A percentile compares a stretch with the other conserved stretches of the same genome.
Conservation (phyloP, 2,888 invertebrate species). For the Drosophila borealis region DNA sequence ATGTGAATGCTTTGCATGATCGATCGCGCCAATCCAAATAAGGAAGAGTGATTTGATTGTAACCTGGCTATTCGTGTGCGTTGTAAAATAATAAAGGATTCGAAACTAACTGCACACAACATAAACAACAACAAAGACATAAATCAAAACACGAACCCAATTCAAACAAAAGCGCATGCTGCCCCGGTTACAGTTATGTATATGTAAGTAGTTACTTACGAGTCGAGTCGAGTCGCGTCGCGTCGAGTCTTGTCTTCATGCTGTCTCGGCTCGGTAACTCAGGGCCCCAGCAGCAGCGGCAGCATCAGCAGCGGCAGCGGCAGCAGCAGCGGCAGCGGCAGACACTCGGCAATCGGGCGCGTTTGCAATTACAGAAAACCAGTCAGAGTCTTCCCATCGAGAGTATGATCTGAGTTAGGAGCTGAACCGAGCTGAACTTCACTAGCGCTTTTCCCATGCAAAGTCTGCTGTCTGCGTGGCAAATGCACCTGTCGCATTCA, state of each 20-base stretch:
- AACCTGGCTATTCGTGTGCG: background rate
- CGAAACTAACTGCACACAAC: slow-evolving; percentile 11
- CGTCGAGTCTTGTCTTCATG: slow-evolving; percentile 5
- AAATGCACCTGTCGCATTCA: slow-evolving; percentile 71
- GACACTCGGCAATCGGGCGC: slow-evolving; percentile 5
- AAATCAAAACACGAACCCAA: slow-evolving; percentile 8
- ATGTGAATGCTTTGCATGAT: background rate
- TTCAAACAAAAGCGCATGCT: slow-evolving; percentile 17
- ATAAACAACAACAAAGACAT: background rate
- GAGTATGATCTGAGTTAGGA: slow-evolving; percentile 24
- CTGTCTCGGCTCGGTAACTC: slow-evolving; percentile 13
- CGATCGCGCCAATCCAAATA: background rate
- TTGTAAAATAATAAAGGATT: slow-evolving; percentile 2
- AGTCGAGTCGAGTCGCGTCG: slow-evolving; percentile 18
- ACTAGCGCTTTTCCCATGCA: slow-evolving; percentile 14
- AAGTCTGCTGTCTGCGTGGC: slow-evolving; percentile 63
- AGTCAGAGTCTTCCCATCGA: slow-evolving; percentile 37
- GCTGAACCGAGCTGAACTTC: slow-evolving; percentile 17
- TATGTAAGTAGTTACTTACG: slow-evolving; percentile 14
- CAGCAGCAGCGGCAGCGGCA: background rate
- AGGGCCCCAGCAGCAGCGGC: slow-evolving; percentile 1
- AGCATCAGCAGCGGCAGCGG: background rate
- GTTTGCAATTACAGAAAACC: slow-evolving; percentile 49
- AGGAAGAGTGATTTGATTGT: background rate
- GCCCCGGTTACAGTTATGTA: slow-evolving; percentile 39